Evolutionary conservation across 2,888 invertebrate species (phyloP), one percentile per base, ranked within the genome.

Genomic region (Perithous albicinctus): DNA sequence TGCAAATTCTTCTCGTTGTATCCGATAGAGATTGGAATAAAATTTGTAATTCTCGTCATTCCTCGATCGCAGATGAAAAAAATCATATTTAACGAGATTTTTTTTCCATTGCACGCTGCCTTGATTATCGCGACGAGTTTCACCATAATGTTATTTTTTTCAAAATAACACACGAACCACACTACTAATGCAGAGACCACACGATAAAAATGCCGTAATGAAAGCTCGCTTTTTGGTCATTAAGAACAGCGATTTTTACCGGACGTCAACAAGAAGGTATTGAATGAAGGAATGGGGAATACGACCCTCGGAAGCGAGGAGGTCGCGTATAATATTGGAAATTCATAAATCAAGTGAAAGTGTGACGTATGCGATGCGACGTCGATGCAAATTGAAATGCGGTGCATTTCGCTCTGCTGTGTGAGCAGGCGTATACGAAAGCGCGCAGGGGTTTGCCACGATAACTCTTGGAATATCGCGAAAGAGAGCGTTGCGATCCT

Each of bases 361-460:
- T 76, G 76, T 76, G 67, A 76, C 76, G 67, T 77, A 77, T 61
- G 76, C 69, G 76, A 77, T 41, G 76, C 76, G 69, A 77, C 69
- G 69, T 77, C 76, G 61, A 77, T 69, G 76, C 76, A 77, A 77
- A 77, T 77, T 69, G 69, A 77, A 77, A 77, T 69, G 76, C 75
- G 75, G 56, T 59, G 54, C 61, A 51, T 48, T n/a, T n/a, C n/a
- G 69, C 29, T 69, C 69, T 12, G 56, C 48, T 41, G 59, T 59
- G 43, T 43, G 32, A 32, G 8, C 18, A 18, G 35, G 32, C 18
- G 35, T 35, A 15, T 18, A 32, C 59, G 32, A 8, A 15, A 18
- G n/a, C 15, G 15, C 54, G 15, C 26, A n/a, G n/a, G 56, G 54
- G 18, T 72, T 72, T 32, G 72, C 43, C 32, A 32, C 72, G 59